Evolutionary conservation across 2,113 vertebrate genomes (phyloP), one percentile per base, ranked within the genome.

Genomic region (Pterocles burchelli): DNA sequence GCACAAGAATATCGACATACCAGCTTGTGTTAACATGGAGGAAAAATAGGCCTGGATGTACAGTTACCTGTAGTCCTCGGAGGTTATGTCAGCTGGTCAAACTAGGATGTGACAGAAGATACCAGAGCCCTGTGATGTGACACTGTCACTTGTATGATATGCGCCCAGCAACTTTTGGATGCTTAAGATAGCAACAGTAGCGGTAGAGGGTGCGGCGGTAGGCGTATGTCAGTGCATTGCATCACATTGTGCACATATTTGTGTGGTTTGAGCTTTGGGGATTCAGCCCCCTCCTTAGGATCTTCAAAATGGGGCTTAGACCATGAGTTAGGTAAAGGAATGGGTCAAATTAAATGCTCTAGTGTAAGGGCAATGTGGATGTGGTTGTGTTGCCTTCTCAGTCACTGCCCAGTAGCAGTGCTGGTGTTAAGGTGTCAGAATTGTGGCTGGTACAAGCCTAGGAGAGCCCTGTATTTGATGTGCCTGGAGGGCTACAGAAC

Each of bases 191-290:
- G 34, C 17, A n/a, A 4, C 55, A 11, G 57, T 5, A 17, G 26
- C 11, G 48, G 38, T 24, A 26, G 34, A 71, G 55, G 73, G 65
- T 84, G 86, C 2, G 36, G 59, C 3, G 1, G 51, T 46, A 22
- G 41, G 31, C 5, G 7, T 26, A 4, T 1, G 4, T 20, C 34
- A 1, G 19, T 10, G 28, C 38, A 62, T 15, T 34, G 36, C 11
- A 10, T 20, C 48, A 22, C 0, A 2, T 38, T 25, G 4, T 29
- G 38, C 19, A 10, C 6, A 0, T 62, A 7, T 6, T 48, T 13
- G 2, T 41, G 51, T 74, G 31, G 9, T 41, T 66, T 68, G 72
- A 79, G 45, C 63, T 83, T 68, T 41, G 33, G 54, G 57, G 45
- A 11, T 43, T 88, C 52, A 29, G 8, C 29, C 45, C 17, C 33